Conservation (phyloP, 2,888 invertebrate species). For the Piscicola geometra region DNA sequence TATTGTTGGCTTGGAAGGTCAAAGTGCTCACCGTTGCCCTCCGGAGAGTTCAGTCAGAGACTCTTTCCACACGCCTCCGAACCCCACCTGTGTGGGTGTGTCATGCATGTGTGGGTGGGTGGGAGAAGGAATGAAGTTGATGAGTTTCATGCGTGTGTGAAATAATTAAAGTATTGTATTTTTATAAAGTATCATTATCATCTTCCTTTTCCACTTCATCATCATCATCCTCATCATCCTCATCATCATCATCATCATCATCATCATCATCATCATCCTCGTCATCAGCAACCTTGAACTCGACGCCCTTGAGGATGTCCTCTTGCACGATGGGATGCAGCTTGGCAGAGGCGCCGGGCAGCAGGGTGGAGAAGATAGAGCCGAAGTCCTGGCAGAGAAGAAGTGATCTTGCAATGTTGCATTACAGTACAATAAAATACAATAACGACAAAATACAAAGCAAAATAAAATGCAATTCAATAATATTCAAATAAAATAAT, state of each 20-base stretch:
- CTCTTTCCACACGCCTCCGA: constrained; percentile 92
- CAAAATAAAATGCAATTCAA: background rate
- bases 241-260: too few relatives aligned
- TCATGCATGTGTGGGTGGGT: too few relatives aligned
- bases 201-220: too few relatives aligned
- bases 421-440: background rate
- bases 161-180: too few relatives aligned
- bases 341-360: constrained; percentile 83
- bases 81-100: constrained; percentile 76
- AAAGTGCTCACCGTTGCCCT: constrained; percentile 71
- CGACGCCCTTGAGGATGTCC: constrained; percentile 80
- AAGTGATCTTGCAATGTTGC: background rate
- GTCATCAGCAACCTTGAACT: constrained; percentile 62
- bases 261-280: too few relatives aligned
- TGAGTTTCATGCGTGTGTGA: too few relatives aligned
- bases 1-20: too few relatives aligned
- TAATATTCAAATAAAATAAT: background rate
- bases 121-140: too few relatives aligned
- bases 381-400: constrained; percentile 75
- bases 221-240: too few relatives aligned
- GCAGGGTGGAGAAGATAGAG: constrained; percentile 81
- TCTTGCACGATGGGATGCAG: constrained; percentile 69
- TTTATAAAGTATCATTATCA: background rate
- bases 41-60: constrained; percentile 91
- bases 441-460: background rate